Evolutionary conservation across 2,797 vertebrate genomes (phyloP).

Genomic region (Sardinella longiceps): DNA sequence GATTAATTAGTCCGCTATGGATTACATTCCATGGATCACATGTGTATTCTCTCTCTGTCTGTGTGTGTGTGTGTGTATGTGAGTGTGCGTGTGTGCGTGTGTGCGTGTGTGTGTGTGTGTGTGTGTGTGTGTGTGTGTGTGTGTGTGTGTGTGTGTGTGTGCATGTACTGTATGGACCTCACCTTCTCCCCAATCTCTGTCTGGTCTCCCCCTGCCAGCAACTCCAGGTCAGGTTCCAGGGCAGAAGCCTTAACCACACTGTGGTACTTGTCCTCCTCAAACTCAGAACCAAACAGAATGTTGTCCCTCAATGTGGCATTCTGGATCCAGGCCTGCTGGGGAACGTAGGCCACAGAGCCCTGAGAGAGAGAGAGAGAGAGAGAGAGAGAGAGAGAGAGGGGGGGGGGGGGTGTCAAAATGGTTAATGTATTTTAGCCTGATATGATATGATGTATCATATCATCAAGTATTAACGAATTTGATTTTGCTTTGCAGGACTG

Average conservation of each 20-base stretch:
- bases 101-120: neutral
- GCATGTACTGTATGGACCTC: no score
- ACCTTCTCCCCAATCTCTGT: conserved; percentile 98
- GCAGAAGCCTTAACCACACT: conserved; percentile 87
- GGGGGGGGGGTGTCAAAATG: no score
- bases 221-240: conserved; percentile 85
- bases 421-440: no score
- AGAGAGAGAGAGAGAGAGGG: neutral
- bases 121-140: neutral
- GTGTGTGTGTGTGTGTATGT: no score
- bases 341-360: conserved; percentile 91
- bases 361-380: conserved; percentile 52
- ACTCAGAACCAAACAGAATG: conserved; percentile 85
- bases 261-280: conserved; percentile 79
- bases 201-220: conserved; percentile 83
- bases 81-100: no score
- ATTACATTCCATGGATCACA: no score
- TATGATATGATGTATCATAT: no score
- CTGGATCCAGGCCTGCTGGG: conserved; percentile 98
- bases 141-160: no score
- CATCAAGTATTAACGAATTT: no score
- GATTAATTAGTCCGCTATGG: no score
- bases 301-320: conserved; percentile 92
- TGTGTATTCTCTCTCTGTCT: no score
- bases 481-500: no score